Evolutionary conservation across 2,888 invertebrate species (phyloP).

Genomic region (Oscheius sp.): DNA sequence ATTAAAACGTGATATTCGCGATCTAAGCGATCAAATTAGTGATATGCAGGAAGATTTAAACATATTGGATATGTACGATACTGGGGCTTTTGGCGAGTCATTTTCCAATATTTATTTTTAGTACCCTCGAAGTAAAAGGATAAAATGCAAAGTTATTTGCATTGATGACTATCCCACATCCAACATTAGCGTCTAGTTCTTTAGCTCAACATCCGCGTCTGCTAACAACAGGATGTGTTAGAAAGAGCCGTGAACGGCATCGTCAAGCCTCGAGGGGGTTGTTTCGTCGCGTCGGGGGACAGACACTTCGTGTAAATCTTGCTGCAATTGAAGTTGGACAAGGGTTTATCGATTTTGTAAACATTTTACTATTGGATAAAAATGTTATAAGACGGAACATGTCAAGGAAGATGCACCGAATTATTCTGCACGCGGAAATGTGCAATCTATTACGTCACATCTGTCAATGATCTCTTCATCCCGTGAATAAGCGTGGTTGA

Average conservation of each 20-base stretch:
- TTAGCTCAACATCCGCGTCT: neutral
- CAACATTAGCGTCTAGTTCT: neutral
- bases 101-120: neutral
- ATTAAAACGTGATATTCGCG: conserved; percentile 57
- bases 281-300: conserved; percentile 8
- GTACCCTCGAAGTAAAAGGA: neutral
- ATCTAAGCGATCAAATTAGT: conserved; percentile 62
- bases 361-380: too few species aligned
- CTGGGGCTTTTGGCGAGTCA: conserved; percentile 60
- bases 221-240: conserved; percentile 6
- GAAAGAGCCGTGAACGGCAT: conserved; percentile 17
- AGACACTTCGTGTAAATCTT: conserved; percentile 26
- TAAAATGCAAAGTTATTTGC: neutral
- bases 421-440: too few species aligned
- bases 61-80: conserved; percentile 66
- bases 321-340: neutral
- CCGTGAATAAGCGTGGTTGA: neutral
- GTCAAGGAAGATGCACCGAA: too few species aligned
- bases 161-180: neutral
- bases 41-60: conserved; percentile 69
- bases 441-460: neutral
- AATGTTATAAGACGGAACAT: too few species aligned
- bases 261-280: conserved; percentile 5
- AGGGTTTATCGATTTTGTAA: too few species aligned
- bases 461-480: neutral